These are phyloP conservation scores for Chrysemys picta DNA, from an alignment of 2,113 vertebrate genomes.

Conservation along the genomic window DNA sequence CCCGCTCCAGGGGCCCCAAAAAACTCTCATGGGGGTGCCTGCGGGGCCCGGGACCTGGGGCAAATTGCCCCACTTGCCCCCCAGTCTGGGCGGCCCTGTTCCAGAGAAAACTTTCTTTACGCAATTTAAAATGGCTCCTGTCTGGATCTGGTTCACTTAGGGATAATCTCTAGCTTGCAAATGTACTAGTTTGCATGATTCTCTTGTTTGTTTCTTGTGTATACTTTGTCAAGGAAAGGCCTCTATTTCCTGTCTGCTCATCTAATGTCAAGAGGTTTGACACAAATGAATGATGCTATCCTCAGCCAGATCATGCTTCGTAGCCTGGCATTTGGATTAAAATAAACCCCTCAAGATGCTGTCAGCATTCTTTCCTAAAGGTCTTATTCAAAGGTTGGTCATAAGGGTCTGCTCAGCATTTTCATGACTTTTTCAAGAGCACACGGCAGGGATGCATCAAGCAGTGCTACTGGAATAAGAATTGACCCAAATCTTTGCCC, in stretches of 20 bases:
- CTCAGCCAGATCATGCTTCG: constrained; percentile 48
- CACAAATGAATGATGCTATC: constrained; percentile 39
- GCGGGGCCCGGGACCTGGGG: too few species aligned
- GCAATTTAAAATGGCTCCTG: neutral
- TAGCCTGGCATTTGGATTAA: constrained; percentile 45
- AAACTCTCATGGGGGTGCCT: too few species aligned
- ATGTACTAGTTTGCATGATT: constrained; percentile 8
- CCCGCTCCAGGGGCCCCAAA: too few species aligned
- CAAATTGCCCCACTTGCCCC: too few species aligned
- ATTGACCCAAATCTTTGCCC: constrained; percentile 47
- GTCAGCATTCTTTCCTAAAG: constrained; percentile 60
- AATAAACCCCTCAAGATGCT: constrained; percentile 49
- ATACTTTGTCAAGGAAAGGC: constrained; percentile 27
- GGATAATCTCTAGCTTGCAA: constrained; percentile 33
- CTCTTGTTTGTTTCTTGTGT: constrained; percentile 23
- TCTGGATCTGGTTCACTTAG: neutral
- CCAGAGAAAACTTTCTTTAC: too few species aligned
- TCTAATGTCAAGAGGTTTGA: constrained; percentile 39
- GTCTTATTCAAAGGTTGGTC: constrained; percentile 46
- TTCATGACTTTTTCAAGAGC: constrained; percentile 50
- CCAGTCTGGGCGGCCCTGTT: too few species aligned
- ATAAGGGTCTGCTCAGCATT: constrained; percentile 56
- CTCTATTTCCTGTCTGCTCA: constrained; percentile 61
- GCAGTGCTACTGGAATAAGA: constrained; percentile 40
- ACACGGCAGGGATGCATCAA: constrained; percentile 23